Conservation (phyloP, 1,140 invertebrate species). For the Lepidurus arcticus region DNA sequence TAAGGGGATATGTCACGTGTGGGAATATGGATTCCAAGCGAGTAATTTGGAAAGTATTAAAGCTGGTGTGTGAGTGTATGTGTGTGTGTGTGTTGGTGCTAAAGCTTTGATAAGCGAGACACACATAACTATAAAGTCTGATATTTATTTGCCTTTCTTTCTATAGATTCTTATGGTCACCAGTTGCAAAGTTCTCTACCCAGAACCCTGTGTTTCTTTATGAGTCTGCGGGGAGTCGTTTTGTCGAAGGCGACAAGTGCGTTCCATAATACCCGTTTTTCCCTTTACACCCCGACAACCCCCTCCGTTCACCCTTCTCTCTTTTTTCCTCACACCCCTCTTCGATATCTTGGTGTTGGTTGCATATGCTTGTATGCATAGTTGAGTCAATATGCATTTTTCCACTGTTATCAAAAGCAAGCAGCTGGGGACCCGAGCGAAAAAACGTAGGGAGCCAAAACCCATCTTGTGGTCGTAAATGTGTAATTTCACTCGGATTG, state of each 20-base stretch:
- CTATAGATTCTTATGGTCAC: conserved; percentile 10
- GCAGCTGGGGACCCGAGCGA: neutral
- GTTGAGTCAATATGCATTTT: conserved; percentile 20
- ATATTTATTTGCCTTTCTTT: neutral
- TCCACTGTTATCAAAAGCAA: conserved; percentile 22
- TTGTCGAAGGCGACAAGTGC: conserved; percentile 15
- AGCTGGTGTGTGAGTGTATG: neutral
- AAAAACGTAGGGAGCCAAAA: neutral
- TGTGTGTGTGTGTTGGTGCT: neutral
- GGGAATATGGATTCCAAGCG: neutral
- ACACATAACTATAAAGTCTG: neutral
- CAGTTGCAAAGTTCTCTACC: neutral
- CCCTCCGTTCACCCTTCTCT: neutral
- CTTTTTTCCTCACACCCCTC: neutral
- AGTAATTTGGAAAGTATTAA: conserved; percentile 1
- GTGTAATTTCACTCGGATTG: neutral
- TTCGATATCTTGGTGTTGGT: neutral
- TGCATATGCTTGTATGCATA: conserved; percentile 22
- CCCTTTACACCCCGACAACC: neutral
- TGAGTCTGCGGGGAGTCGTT: conserved; percentile 12
- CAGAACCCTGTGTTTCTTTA: neutral
- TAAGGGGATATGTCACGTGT: neutral
- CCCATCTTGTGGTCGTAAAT: neutral
- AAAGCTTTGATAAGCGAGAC: conserved; percentile 1
- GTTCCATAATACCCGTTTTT: neutral